Conservation (phyloP, 1,140 invertebrate species). For the Heliconius himera region DNA sequence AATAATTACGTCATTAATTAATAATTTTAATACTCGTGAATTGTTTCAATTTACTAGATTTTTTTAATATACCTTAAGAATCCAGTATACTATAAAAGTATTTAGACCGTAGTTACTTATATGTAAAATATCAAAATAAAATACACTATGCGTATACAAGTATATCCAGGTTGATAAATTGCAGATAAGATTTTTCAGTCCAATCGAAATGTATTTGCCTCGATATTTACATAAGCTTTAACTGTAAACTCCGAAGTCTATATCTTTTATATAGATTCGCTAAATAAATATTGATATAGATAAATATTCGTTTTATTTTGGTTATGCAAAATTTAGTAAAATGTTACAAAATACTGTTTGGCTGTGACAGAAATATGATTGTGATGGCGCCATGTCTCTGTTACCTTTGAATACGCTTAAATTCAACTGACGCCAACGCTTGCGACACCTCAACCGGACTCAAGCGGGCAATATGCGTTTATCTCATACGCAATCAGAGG, state of each 20-base stretch:
- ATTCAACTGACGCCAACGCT: conserved; percentile 60
- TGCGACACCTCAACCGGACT: conserved; percentile 66
- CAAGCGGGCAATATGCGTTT: conserved; percentile 65
- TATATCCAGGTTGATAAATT: background rate
- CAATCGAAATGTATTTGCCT: background rate
- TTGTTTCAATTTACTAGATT: too few relatives aligned
- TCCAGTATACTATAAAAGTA: too few relatives aligned
- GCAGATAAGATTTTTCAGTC: background rate
- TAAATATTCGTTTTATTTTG: background rate
- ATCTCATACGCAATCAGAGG: conserved; percentile 54
- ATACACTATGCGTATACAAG: too few relatives aligned
- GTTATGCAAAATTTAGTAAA: background rate
- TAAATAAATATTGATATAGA: background rate
- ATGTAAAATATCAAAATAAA: too few relatives aligned
- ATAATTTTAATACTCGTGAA: background rate
- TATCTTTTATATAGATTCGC: background rate
- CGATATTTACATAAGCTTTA: background rate
- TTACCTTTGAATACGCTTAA: conserved; percentile 58
- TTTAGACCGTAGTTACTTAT: too few relatives aligned
- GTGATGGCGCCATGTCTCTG: conserved; percentile 55
- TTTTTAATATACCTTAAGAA: too few relatives aligned
- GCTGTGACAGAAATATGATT: conserved; percentile 36
- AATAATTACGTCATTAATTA: conserved; percentile 13
- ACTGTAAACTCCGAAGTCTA: background rate
- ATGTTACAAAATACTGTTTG: background rate